Evolutionary conservation across 2,113 vertebrate genomes (phyloP).

Genomic region (Eurystomus gularis): DNA sequence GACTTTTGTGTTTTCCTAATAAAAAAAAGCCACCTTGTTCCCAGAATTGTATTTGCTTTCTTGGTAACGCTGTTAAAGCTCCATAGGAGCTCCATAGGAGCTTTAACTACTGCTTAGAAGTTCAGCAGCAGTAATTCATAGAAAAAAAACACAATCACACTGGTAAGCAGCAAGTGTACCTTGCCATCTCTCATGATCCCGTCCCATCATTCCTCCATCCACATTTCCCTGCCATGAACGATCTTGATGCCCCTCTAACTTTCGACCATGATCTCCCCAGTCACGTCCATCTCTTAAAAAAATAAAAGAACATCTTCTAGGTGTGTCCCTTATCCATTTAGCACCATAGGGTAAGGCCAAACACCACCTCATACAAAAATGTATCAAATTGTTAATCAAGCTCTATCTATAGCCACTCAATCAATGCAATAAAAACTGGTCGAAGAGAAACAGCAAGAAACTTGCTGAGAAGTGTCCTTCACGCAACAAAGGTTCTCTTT

Average conservation of each 20-base stretch:
- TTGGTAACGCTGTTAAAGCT: background rate
- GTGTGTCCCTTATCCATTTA: background rate
- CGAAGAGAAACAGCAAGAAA: background rate
- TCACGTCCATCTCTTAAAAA: slow-evolving; percentile 79
- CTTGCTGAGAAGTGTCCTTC: background rate
- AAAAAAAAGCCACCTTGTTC: background rate
- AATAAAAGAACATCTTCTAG: slow-evolving; percentile 38
- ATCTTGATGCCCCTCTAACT: slow-evolving; percentile 83
- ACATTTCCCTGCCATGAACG: slow-evolving; percentile 82
- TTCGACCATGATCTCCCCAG: slow-evolving; percentile 86
- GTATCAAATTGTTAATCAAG: background rate
- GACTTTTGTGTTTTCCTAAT: background rate
- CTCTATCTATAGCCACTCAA: background rate
- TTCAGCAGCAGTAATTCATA: slow-evolving; percentile 26
- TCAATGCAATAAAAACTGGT: background rate
- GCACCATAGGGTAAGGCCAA: slow-evolving; percentile 19
- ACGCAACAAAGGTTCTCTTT: background rate
- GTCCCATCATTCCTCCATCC: slow-evolving; percentile 56
- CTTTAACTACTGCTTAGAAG: slow-evolving; percentile 3
- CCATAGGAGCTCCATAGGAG: background rate
- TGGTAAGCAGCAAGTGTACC: slow-evolving; percentile 69
- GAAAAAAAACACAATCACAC: slow-evolving; percentile 35
- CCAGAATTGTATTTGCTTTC: slow-evolving; percentile 19
- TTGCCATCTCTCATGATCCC: slow-evolving; percentile 76
- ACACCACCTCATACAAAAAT: background rate